phyloP scores from a whole-genome alignment of 1,140 invertebrate species.

The Bombus picipes region DNA sequence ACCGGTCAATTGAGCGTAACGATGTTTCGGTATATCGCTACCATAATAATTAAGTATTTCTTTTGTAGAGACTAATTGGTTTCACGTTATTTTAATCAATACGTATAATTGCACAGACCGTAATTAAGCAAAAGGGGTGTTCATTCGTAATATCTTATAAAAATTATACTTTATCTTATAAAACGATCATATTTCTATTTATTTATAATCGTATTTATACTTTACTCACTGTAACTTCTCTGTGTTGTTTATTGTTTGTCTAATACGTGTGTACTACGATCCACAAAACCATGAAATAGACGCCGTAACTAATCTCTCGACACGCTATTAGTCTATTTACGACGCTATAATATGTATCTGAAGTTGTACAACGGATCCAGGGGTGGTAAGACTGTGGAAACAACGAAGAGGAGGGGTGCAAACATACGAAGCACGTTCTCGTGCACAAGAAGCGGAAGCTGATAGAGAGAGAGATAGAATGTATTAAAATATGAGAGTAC shows the following conservation, averaged over 20 bases:
- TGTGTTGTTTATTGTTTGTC: too few relatives aligned
- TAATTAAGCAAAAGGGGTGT: too few relatives aligned
- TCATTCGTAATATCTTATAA: too few relatives aligned
- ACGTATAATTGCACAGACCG: too few relatives aligned
- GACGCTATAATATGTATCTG: constrained; percentile 62
- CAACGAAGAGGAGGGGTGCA: neutral
- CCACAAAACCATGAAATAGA: constrained; percentile 18
- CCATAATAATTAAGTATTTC: neutral
- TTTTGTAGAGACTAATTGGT: neutral
- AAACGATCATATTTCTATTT: too few relatives aligned
- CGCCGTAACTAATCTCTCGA: constrained; percentile 65
- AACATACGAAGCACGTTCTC: neutral
- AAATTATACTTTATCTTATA: too few relatives aligned
- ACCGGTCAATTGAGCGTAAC: constrained; percentile 1
- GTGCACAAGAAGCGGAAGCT: neutral
- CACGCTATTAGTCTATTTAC: constrained; percentile 73
- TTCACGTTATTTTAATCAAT: neutral
- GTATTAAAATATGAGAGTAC: constrained; percentile 66
- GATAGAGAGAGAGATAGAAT: neutral
- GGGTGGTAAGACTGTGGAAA: neutral
- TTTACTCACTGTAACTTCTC: too few relatives aligned
- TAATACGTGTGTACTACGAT: neutral
- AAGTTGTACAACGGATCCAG: neutral
- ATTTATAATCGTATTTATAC: too few relatives aligned
- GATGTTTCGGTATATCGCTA: neutral